Evolutionary conservation across 2,888 invertebrate genomes (phyloP).

Genomic region (Aquatica leii): DNA sequence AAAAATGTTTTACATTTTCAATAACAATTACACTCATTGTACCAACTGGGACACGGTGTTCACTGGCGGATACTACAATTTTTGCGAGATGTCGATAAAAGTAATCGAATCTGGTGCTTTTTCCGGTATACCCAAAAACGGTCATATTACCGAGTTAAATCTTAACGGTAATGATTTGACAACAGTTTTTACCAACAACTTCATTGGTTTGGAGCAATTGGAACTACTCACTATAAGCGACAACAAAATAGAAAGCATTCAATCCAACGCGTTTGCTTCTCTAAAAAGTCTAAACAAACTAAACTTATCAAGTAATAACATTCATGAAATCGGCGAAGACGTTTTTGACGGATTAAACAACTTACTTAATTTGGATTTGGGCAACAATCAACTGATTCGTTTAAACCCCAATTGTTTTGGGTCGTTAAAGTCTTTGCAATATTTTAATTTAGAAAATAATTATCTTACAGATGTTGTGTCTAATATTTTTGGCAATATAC

Average conservation of each 20-base stretch:
- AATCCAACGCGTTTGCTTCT: background rate
- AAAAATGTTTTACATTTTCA: background rate
- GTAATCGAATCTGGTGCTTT: conserved; percentile 6
- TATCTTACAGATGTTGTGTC: background rate
- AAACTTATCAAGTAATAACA: background rate
- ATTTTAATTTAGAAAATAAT: background rate
- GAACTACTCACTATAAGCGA: background rate
- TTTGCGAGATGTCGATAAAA: background rate
- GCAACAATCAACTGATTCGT: background rate
- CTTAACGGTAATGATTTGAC: background rate
- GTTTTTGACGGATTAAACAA: background rate
- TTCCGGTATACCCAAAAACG: background rate
- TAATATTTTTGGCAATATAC: background rate
- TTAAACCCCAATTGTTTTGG: background rate
- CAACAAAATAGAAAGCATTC: background rate
- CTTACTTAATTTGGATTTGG: background rate
- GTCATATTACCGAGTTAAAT: background rate
- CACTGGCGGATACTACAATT: background rate
- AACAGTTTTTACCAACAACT: background rate
- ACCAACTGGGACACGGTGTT: background rate
- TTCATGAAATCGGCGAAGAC: background rate
- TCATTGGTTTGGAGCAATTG: conserved; percentile 2
- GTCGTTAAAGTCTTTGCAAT: background rate
- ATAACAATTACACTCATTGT: background rate
- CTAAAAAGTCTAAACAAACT: background rate